A percentile compares a stretch with the other conserved stretches of the same genome.
Evolutionary conservation across 2,797 vertebrate genomes (phyloP).

Genomic region (Manis crassicaudata): DNA sequence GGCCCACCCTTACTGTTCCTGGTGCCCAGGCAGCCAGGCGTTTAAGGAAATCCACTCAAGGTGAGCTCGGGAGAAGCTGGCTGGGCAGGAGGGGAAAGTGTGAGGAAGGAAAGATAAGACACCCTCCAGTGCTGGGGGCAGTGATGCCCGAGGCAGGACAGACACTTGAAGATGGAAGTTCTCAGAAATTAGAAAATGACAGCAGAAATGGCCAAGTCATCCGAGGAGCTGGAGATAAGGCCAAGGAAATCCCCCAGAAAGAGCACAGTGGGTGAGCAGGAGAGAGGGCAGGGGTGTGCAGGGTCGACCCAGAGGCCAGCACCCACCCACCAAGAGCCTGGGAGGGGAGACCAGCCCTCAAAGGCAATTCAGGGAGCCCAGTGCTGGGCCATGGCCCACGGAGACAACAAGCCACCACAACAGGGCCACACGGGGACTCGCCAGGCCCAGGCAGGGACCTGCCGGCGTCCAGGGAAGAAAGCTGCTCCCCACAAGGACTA

Average conservation of each 20-base stretch:
- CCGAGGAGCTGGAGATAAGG: neutral
- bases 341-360: neutral
- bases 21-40: rapidly evolving
- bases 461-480: too few relatives aligned
- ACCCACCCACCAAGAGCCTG: rapidly evolving
- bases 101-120: too few relatives aligned
- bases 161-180: neutral
- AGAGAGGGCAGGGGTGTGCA: neutral
- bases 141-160: neutral
- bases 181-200: rapidly evolving
- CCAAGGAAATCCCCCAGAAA: rapidly evolving
- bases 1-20: rapidly evolving
- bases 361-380: neutral
- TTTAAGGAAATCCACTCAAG: rapidly evolving
- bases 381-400: too few relatives aligned
- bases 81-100: rapidly evolving
- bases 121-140: neutral
- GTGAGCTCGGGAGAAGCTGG: rapidly evolving
- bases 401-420: too few relatives aligned
- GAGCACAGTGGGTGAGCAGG: too few relatives aligned
- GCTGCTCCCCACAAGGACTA: rapidly evolving
- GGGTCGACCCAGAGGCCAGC: neutral
- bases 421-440: neutral
- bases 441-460: neutral
- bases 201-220: neutral